Conservation (phyloP, 2,113 vertebrate genomes). For the Hippocampus barbouri region DNA sequence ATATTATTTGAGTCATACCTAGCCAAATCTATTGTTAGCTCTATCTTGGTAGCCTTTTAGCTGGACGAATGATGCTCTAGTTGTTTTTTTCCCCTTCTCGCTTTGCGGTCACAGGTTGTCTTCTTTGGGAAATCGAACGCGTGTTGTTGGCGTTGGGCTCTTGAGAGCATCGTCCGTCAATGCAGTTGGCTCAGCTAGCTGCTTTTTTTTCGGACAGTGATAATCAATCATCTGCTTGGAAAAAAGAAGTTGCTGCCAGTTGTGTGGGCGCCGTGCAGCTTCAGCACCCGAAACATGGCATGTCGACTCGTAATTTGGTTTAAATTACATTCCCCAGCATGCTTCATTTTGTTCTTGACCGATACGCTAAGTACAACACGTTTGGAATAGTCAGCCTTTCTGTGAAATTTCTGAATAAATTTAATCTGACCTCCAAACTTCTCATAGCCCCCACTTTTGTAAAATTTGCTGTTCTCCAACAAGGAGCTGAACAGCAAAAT, state of each 20-base stretch:
- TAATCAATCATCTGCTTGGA: neutral
- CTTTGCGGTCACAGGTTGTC: conserved; percentile 22
- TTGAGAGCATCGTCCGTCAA: neutral
- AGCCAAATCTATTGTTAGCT: conserved; percentile 34
- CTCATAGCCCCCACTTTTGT: too few species aligned
- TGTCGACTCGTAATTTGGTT: too few species aligned
- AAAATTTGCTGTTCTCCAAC: too few species aligned
- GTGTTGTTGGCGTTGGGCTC: neutral
- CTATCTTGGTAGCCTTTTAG: conserved; percentile 19
- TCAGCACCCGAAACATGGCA: neutral
- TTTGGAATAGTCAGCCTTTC: too few species aligned
- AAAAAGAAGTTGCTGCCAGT: neutral
- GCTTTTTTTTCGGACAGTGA: neutral
- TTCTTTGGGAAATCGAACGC: neutral
- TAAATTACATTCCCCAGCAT: too few species aligned
- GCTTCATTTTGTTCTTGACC: too few species aligned
- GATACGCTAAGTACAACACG: too few species aligned
- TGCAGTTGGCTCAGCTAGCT: neutral
- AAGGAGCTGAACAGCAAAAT: too few species aligned
- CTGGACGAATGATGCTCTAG: conserved; percentile 3
- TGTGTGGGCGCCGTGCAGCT: neutral
- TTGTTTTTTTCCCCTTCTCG: conserved; percentile 1
- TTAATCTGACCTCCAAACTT: too few species aligned
- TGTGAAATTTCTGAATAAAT: too few species aligned
- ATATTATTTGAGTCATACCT: neutral